Base-by-base conservation (phyloP, 2,888 invertebrate genomes). In the Lycia hirtaria region DNA sequence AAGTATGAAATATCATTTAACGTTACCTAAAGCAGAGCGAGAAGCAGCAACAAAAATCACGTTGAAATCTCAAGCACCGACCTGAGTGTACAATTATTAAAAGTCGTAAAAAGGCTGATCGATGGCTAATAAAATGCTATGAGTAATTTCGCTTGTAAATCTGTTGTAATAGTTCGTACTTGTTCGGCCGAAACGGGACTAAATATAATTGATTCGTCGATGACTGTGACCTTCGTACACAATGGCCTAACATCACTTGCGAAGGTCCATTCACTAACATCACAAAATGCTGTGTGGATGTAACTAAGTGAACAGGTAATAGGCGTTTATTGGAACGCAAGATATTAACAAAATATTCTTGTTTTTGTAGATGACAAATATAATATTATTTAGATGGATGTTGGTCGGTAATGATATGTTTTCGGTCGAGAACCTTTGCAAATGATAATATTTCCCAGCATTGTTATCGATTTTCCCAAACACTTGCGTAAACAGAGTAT, bases 191-290 rank as follows among this genome's bases (percentile, higher is more conserved):
- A 38, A 59, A 61, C 63, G 64, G 61, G 56, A 64, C 63, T 64
- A 56, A 63, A 60, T 58, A 61, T 68, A 67, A 64, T 60, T 65
- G 57, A 64, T 67, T 69, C 62, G 62, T 47, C 72, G 67, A 61
- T 73, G 78, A 72, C 78, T 71, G 45, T 71, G 74, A 74, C 78
- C 85, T 85, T 85, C 78, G 67, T 62, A 61, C 64, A 81, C 76
- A 84, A 85, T 81, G 66, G 75, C 55, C 65, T 40, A 72, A 77
- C 70, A 74, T 72, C 62, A 70, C 72, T 62, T 67, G 66, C 69
- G 80, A 82, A 86, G 84, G 85, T 73, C 76, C 65, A 63, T 65
- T 62, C 56, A 57, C 45, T 32, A 54, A 35, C 65, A 49, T 63
- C 62, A 62, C 53, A 62, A 64, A 65, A 64, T 59, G 51, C 47